These are phyloP conservation scores for Papilio aristodemus DNA, from an alignment of 1,140 invertebrate species.

Conservation along the genomic window DNA sequence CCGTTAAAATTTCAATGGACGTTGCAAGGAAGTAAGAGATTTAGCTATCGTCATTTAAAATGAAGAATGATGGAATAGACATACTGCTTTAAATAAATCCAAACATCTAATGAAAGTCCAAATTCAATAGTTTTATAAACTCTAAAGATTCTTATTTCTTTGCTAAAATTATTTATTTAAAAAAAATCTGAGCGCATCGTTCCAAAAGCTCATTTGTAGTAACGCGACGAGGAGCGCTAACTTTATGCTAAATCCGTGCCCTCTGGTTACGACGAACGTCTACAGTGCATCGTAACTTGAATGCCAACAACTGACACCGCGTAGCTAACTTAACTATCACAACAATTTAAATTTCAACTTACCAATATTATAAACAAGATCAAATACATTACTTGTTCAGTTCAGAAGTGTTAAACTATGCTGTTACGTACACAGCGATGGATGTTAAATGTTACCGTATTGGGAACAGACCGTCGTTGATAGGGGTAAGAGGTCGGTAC, in stretches of 20 bases:
- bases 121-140: background rate
- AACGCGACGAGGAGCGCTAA: constrained; percentile 42
- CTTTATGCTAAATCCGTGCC: constrained; percentile 52
- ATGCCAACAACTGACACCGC: constrained; percentile 43
- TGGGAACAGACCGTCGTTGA: background rate
- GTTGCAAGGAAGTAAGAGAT: too few species aligned
- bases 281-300: constrained; percentile 44
- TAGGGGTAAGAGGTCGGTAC: constrained; percentile 34
- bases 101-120: background rate
- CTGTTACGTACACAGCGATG: constrained; percentile 31
- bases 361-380: constrained; percentile 18
- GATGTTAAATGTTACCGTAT: background rate
- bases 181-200: constrained; percentile 22
- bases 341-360: constrained; percentile 34
- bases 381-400: constrained; percentile 24
- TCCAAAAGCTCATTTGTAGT: constrained; percentile 39
- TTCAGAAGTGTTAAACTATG: background rate
- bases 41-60: too few species aligned
- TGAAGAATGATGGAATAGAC: too few species aligned
- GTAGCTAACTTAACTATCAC: constrained; percentile 39
- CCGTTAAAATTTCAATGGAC: too few species aligned
- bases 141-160: background rate
- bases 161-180: constrained; percentile 18
- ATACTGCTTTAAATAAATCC: background rate
- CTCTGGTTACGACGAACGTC: constrained; percentile 49